These are phyloP conservation scores for Leucozona laternaria DNA, from an alignment of 2,888 invertebrate genomes.

Conservation along the genomic window DNA sequence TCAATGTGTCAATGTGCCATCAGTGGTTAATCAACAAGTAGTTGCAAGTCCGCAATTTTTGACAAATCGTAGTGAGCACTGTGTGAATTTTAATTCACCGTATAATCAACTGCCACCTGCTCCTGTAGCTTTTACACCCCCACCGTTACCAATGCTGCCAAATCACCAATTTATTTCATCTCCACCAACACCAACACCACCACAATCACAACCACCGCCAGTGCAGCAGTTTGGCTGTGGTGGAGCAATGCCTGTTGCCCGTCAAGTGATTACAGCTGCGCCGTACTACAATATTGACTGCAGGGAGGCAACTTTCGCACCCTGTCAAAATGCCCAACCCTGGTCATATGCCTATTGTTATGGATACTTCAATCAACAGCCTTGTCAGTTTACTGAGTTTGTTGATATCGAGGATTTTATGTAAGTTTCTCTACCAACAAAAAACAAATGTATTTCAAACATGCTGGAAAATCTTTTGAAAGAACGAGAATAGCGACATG, in stretches of 20 bases:
- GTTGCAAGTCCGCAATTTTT: conserved; percentile 46
- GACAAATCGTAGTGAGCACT: conserved; percentile 62
- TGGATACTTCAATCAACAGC: conserved; percentile 86
- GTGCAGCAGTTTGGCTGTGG: conserved; percentile 47
- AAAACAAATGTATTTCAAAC: not conserved
- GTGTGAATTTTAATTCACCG: conserved; percentile 74
- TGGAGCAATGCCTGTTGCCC: conserved; percentile 41
- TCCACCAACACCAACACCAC: not conserved
- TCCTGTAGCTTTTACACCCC: conserved; percentile 66
- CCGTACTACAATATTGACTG: conserved; percentile 52
- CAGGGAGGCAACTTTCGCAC: conserved; percentile 79
- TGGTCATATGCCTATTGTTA: conserved; percentile 89
- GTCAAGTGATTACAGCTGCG: conserved; percentile 66
- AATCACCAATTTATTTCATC: conserved; percentile 36
- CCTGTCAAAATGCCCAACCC: conserved; percentile 84
- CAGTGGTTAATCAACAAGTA: conserved; percentile 18
- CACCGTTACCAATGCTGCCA: conserved; percentile 38
- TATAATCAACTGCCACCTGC: conserved; percentile 58
- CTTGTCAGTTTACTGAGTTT: conserved; percentile 88
- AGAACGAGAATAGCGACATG: too few species aligned
- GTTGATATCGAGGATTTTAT: conserved; percentile 91
- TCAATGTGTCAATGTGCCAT: conserved; percentile 24
- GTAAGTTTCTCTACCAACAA: conserved; percentile 86
- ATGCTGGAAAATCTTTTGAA: not conserved
- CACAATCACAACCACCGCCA: not conserved